Evolutionary conservation across 2,113 vertebrate species (phyloP).

Genomic region (Montifringilla adamsi): DNA sequence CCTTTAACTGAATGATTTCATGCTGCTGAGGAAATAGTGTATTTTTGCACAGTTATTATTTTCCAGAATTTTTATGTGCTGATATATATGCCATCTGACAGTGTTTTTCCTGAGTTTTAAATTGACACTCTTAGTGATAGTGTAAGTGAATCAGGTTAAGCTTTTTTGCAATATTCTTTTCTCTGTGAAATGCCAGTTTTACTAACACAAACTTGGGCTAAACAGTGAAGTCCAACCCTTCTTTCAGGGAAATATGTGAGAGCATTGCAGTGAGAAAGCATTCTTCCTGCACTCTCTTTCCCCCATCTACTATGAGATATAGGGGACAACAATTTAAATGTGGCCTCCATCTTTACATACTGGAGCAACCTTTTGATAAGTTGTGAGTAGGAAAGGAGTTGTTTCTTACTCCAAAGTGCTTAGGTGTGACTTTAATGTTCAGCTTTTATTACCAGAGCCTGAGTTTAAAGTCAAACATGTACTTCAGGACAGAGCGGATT

Average conservation of each 20-base stretch:
- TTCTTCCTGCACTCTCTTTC: not conserved
- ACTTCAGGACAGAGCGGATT: not conserved
- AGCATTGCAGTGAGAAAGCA: not conserved
- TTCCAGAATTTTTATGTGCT: not conserved
- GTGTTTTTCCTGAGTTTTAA: not conserved
- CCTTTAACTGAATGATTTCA: not conserved
- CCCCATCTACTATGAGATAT: fast-evolving
- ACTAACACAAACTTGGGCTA: not conserved
- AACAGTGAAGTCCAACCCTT: not conserved
- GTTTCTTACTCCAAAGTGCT: not conserved
- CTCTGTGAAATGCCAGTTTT: not conserved
- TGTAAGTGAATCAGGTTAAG: not conserved
- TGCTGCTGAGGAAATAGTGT: not conserved
- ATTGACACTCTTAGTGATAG: not conserved
- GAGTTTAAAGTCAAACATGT: not conserved
- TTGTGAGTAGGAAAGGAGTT: not conserved
- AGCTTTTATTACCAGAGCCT: not conserved
- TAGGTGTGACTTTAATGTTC: not conserved
- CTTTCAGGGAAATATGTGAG: not conserved
- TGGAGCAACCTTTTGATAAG: not conserved
- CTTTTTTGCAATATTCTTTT: not conserved
- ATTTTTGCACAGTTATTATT: not conserved
- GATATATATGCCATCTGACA: not conserved
- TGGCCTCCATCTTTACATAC: not conserved
- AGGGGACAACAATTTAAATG: not conserved